These are phyloP conservation scores for Pyrocephalus nanus DNA, from an alignment of 2,797 vertebrate species.

Conservation along the genomic window DNA sequence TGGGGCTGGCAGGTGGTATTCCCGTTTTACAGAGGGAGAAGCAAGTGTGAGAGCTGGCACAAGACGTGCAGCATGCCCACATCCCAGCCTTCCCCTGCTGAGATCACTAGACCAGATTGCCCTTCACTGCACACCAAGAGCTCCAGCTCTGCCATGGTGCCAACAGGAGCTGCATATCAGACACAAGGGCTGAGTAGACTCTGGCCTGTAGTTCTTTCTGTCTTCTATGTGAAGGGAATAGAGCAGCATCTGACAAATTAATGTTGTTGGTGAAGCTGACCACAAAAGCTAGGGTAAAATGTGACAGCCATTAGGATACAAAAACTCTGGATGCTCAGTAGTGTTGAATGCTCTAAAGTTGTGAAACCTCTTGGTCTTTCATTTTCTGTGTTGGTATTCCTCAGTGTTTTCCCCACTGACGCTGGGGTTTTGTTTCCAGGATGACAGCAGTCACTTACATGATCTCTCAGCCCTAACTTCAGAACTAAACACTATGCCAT, in stretches of 20 bases:
- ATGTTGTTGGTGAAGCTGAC: neutral
- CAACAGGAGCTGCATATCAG: constrained; percentile 4
- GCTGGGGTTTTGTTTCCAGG: neutral
- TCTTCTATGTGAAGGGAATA: neutral
- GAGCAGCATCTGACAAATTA: neutral
- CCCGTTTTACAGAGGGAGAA: neutral
- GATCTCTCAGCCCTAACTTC: neutral
- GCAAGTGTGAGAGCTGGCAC: constrained; percentile 49
- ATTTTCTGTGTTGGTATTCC: neutral
- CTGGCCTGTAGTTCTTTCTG: neutral
- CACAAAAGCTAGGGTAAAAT: accelerated
- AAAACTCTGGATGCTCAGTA: neutral
- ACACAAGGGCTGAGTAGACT: neutral
- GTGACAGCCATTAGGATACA: neutral
- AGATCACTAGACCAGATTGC: constrained; percentile 22
- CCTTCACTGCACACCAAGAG: neutral
- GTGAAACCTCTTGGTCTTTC: neutral
- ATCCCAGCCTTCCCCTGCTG: constrained; percentile 45
- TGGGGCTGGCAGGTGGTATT: constrained; percentile 58
- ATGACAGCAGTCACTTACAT: neutral
- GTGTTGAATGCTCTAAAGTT: accelerated
- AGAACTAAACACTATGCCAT: neutral
- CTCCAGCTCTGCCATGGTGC: neutral
- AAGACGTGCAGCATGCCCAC: neutral
- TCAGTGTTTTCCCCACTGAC: neutral